Evolutionary conservation across 2,797 vertebrate species (phyloP).

Genomic region (Selene dorsalis): DNA sequence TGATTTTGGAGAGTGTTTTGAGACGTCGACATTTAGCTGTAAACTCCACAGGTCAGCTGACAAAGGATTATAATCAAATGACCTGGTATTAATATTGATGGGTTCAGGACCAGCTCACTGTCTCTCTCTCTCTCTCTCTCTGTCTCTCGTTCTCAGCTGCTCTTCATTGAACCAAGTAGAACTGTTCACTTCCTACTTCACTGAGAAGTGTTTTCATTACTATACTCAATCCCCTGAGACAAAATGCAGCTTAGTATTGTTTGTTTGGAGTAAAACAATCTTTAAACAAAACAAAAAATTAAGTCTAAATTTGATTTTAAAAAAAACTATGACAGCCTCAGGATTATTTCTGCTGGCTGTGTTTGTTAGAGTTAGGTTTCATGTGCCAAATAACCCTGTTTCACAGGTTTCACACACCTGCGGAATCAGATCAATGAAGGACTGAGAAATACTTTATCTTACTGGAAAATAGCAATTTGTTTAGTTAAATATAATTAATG

Average conservation of each 20-base stretch:
- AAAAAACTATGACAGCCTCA: constrained; percentile 62
- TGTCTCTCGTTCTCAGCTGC: constrained; percentile 34
- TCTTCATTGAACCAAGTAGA: constrained; percentile 54
- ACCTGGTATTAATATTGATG: constrained; percentile 76
- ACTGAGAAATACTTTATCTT: constrained; percentile 32
- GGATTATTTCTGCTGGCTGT: constrained; percentile 58
- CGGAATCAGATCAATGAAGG: constrained; percentile 12
- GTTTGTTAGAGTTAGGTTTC: constrained; percentile 66
- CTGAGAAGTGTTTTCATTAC: too few species aligned
- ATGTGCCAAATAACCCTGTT: constrained; percentile 47
- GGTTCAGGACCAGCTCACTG: too few species aligned
- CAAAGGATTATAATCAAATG: constrained; percentile 62
- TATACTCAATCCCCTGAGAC: too few species aligned
- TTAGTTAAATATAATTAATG: constrained; percentile 33
- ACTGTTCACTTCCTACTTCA: constrained; percentile 65
- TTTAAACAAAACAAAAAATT: too few species aligned
- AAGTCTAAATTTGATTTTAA: too few species aligned
- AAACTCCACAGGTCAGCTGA: constrained; percentile 44
- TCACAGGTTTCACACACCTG: constrained; percentile 15
- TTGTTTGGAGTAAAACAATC: too few species aligned
- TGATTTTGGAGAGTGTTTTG: constrained; percentile 39
- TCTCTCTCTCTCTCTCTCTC: not conserved
- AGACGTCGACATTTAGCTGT: constrained; percentile 49
- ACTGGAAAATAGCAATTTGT: constrained; percentile 12
- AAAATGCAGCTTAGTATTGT: too few species aligned